Conservation (phyloP, 2,797 vertebrate genomes). For the Parotocinclus haroldoi region DNA sequence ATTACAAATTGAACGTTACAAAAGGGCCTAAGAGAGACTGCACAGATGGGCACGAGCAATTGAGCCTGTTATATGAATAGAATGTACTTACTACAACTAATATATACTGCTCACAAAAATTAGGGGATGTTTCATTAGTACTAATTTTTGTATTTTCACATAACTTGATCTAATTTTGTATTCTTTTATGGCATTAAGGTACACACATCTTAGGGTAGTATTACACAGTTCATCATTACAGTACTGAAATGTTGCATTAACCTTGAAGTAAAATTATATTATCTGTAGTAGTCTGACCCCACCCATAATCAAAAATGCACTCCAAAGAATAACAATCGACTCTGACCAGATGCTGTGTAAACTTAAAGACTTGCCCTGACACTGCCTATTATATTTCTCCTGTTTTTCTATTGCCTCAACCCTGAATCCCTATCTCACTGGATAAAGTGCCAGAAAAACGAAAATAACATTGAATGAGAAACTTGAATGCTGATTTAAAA, state of each 20-base stretch:
- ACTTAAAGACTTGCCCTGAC: constrained; percentile 2
- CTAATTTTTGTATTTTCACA: too few species aligned
- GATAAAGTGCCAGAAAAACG: constrained; percentile 10
- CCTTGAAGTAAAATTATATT: neutral
- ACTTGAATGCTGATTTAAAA: constrained; percentile 19
- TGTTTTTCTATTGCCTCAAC: constrained; percentile 19
- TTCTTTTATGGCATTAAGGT: too few species aligned
- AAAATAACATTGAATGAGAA: neutral
- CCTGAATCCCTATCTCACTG: constrained; percentile 12
- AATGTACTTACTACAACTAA: too few species aligned
- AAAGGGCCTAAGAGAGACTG: too few species aligned
- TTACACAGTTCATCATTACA: neutral
- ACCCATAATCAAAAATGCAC: neutral
- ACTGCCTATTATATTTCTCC: constrained; percentile 29
- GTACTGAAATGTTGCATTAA: too few species aligned
- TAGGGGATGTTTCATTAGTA: too few species aligned
- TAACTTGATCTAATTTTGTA: too few species aligned
- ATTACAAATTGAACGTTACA: too few species aligned
- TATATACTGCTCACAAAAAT: too few species aligned
- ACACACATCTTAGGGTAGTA: too few species aligned
- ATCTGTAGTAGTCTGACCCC: neutral
- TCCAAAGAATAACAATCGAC: constrained; percentile 13
- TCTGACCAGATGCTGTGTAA: constrained; percentile 43
- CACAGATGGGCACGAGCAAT: constrained; percentile 36
- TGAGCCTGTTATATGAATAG: constrained; percentile 25